Conservation (phyloP, 2,113 vertebrate genomes). For the Leptodactylus fuscus region DNA sequence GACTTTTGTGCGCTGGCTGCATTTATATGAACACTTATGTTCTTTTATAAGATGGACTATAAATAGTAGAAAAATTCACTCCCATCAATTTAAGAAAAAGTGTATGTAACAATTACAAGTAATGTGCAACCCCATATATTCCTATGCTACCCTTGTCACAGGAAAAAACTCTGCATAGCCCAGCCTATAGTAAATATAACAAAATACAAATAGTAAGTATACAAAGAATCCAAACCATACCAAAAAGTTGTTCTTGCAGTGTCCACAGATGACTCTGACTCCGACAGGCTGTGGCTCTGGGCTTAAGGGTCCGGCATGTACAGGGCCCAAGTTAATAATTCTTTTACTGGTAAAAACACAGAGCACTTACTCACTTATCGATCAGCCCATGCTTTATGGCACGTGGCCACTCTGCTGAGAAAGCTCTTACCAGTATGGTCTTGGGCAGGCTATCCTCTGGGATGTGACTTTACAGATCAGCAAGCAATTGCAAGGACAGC, state of each 20-base stretch:
- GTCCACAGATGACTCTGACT: conserved; percentile 88
- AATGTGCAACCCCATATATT: too few species aligned
- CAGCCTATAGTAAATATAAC: too few species aligned
- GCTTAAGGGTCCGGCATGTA: conserved; percentile 87
- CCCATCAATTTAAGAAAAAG: not conserved
- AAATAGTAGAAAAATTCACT: too few species aligned
- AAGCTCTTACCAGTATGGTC: conserved; percentile 85
- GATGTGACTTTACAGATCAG: conserved; percentile 93
- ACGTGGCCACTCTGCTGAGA: not conserved
- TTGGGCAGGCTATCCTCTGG: conserved; percentile 88
- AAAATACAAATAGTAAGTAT: not conserved
- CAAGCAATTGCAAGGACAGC: conserved; percentile 90
- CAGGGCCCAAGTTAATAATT: conserved; percentile 91
- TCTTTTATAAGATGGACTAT: too few species aligned
- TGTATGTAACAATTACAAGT: not conserved
- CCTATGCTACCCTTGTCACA: too few species aligned
- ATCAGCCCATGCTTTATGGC: not conserved
- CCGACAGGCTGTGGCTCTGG: conserved; percentile 89
- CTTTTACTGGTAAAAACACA: conserved; percentile 79
- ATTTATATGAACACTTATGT: too few species aligned
- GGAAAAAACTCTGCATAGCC: too few species aligned
- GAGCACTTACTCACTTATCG: not conserved
- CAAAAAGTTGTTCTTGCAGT: conserved; percentile 94
- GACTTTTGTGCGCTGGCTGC: too few species aligned
- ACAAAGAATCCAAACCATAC: conserved; percentile 65